Percentiles rank a stretch among this genome's conserved stretches.
These are phyloP conservation scores for Sebastes oblongus DNA, from an alignment of 2,797 vertebrate genomes.

Conservation along the genomic window DNA sequence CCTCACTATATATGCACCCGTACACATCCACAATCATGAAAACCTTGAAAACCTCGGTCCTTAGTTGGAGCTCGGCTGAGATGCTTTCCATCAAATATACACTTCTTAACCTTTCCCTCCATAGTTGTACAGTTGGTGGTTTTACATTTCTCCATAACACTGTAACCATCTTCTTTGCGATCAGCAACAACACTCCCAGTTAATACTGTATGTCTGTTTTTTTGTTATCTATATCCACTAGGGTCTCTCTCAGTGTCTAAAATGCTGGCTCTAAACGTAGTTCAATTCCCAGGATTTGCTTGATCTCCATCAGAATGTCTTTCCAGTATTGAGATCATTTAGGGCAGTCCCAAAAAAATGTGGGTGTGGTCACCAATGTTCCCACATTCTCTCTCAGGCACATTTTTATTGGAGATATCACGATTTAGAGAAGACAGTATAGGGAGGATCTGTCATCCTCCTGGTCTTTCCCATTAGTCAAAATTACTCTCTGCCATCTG, in stretches of 20 bases:
- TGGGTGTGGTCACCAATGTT: too few species aligned
- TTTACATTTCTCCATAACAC: background rate
- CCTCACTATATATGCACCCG: too few species aligned
- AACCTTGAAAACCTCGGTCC: background rate
- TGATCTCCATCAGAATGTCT: background rate
- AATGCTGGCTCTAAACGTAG: too few species aligned
- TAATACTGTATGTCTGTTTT: too few species aligned
- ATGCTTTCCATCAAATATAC: background rate
- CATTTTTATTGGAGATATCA: background rate
- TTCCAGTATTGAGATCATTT: background rate
- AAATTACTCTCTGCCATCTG: background rate
- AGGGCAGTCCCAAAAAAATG: too few species aligned
- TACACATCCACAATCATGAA: too few species aligned
- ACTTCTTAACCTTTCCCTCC: background rate
- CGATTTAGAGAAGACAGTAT: background rate
- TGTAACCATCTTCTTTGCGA: background rate
- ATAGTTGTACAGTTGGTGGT: background rate
- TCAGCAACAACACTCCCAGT: background rate
- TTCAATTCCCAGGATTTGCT: background rate
- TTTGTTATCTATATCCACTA: background rate
- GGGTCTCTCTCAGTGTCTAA: too few species aligned
- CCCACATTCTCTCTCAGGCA: too few species aligned
- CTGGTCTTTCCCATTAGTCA: background rate
- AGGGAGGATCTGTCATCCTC: background rate
- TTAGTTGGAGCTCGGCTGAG: background rate